Conservation (phyloP, 1,140 invertebrate genomes). For the Monomorium pharaonis region DNA sequence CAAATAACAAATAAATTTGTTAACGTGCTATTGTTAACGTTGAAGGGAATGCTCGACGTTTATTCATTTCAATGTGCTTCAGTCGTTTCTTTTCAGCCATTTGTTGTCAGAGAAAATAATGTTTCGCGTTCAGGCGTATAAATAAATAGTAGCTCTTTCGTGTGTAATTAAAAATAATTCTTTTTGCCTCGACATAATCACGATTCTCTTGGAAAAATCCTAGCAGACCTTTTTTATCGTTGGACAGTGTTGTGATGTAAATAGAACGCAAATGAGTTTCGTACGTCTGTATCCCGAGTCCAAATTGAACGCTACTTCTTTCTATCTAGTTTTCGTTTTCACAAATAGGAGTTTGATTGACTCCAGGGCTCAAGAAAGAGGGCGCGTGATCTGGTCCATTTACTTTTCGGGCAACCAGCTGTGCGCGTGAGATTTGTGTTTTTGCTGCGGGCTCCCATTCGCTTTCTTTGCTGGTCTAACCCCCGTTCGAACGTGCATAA, state of each 20-base stretch:
- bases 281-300: not conserved
- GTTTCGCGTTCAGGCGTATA: not conserved
- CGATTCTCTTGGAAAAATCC: not conserved
- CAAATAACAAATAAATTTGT: not conserved
- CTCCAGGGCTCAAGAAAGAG: slow-evolving; percentile 10
- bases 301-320: not conserved
- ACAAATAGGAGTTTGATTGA: slow-evolving; percentile 46
- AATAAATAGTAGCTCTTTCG: not conserved
- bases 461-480: slow-evolving; percentile 1
- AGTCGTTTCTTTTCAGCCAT: not conserved
- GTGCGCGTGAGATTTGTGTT: slow-evolving; percentile 35
- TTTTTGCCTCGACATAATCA: not conserved
- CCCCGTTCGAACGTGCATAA: slow-evolving; percentile 30
- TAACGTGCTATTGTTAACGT: not conserved
- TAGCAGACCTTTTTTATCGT: not conserved
- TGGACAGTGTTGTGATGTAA: not conserved
- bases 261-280: slow-evolving; percentile 9
- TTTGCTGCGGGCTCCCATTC: slow-evolving; percentile 13
- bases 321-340: slow-evolving; percentile 36
- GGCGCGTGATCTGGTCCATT: slow-evolving; percentile 33
- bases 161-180: slow-evolving; percentile 14
- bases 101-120: not conserved
- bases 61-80: not conserved
- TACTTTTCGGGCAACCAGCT: slow-evolving; percentile 29
- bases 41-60: not conserved